Percentiles rank a stretch among this genome's conserved stretches.
These are phyloP conservation scores for Cherax destructor DNA, from an alignment of 1,140 invertebrate genomes.

Conservation along the genomic window DNA sequence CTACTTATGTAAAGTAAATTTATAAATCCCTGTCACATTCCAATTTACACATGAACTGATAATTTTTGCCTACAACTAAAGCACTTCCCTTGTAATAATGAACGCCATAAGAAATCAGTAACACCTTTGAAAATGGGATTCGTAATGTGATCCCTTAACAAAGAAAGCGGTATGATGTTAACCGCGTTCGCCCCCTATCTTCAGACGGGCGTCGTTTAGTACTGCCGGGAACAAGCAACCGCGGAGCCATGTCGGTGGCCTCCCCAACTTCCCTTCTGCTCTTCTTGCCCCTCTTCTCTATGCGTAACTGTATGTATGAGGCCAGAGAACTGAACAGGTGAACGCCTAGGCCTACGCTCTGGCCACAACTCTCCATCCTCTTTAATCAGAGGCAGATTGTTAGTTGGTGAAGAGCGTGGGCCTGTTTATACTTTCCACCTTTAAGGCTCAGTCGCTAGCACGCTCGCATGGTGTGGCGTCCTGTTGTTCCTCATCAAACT, in stretches of 20 bases:
- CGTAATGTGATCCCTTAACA: constrained; percentile 11
- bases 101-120: not conserved
- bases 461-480: constrained; percentile 69
- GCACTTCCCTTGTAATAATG: constrained; percentile 31
- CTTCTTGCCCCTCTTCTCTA: constrained; percentile 72
- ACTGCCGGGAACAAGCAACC: constrained; percentile 69
- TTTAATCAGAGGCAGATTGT: not conserved
- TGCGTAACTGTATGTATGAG: constrained; percentile 73
- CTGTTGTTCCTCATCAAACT: constrained; percentile 61
- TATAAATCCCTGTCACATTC: constrained; percentile 1
- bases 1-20: constrained; percentile 32
- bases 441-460: constrained; percentile 67
- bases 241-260: constrained; percentile 71
- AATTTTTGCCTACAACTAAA: constrained; percentile 15
- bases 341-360: constrained; percentile 55
- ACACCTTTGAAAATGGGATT: constrained; percentile 35
- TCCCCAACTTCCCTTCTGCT: constrained; percentile 72
- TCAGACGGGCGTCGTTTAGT: constrained; percentile 71
- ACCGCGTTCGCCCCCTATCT: constrained; percentile 63
- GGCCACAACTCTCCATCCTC: constrained; percentile 29
- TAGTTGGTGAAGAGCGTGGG: constrained; percentile 52
- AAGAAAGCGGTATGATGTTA: constrained; percentile 48
- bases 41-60: constrained; percentile 43
- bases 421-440: constrained; percentile 64
- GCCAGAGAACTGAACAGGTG: constrained; percentile 69